Conservation (phyloP, 2,113 vertebrate genomes). For the Podilymbus podiceps region DNA sequence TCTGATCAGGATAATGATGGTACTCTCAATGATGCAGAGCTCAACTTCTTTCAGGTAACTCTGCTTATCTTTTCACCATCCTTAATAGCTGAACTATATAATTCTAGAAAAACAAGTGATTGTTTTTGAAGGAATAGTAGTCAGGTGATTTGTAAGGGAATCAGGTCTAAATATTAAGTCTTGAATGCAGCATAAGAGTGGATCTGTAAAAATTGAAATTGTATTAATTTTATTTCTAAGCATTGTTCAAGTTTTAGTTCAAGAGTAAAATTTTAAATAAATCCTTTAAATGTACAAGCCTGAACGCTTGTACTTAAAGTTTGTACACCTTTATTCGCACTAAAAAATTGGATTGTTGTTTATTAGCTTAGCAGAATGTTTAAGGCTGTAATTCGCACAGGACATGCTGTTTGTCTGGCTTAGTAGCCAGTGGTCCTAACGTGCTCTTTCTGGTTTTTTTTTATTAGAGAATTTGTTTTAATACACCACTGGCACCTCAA, state of each 20-base stretch:
- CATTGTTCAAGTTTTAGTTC: neutral
- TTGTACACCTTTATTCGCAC: neutral
- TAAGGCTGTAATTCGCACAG: neutral
- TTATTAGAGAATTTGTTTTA: constrained; percentile 94
- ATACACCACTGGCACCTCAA: constrained; percentile 94
- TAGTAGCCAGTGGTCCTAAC: constrained; percentile 14
- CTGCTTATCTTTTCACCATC: neutral
- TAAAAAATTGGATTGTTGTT: neutral
- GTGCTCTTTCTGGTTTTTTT: neutral
- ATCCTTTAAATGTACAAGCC: neutral
- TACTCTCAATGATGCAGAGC: constrained; percentile 94
- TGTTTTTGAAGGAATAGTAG: neutral
- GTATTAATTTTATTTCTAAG: neutral
- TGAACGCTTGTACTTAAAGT: neutral
- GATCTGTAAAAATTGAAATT: neutral
- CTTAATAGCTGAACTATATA: neutral
- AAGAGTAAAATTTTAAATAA: neutral
- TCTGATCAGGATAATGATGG: constrained; percentile 98
- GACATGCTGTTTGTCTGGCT: neutral
- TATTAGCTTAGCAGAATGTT: neutral
- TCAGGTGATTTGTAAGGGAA: neutral
- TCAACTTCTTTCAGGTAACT: constrained; percentile 96
- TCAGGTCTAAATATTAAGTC: neutral
- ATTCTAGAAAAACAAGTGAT: neutral
- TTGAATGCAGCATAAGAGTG: neutral